Evolutionary conservation across 2,113 vertebrate genomes (phyloP).

Genomic region (Clarias batrachus): DNA sequence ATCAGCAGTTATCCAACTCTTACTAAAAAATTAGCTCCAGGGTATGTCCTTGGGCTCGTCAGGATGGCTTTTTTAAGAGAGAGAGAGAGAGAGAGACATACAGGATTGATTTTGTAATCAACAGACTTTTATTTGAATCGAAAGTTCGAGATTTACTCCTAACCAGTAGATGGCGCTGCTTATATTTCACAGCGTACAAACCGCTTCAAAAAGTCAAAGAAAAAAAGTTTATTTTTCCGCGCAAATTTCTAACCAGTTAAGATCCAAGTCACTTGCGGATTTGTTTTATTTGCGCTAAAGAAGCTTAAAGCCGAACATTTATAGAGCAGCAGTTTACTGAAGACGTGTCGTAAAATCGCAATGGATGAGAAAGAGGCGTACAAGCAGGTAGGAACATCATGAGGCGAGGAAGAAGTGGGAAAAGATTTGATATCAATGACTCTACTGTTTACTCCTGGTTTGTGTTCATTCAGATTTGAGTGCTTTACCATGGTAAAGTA

Average conservation of each 20-base stretch:
- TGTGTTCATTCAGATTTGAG: no score
- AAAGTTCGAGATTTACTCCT: constrained; percentile 23
- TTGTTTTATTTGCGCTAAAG: no score
- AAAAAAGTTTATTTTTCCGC: not conserved
- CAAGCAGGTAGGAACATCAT: constrained; percentile 29
- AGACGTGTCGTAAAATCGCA: not conserved
- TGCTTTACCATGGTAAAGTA: not conserved
- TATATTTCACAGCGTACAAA: not conserved
- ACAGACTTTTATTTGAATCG: not conserved
- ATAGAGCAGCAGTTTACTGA: not conserved
- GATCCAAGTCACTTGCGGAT: not conserved
- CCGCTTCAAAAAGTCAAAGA: not conserved
- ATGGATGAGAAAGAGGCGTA: constrained; percentile 48
- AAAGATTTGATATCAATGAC: not conserved
- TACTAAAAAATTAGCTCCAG: not conserved
- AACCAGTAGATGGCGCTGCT: constrained; percentile 47
- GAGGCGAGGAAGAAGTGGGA: not conserved
- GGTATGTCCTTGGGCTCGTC: not conserved
- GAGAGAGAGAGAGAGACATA: no score
- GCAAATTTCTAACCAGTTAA: constrained; percentile 31
- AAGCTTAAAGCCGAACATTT: not conserved
- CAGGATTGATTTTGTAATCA: not conserved
- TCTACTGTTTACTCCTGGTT: no score
- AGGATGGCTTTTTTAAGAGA: no score
- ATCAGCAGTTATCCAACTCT: not conserved